Evolutionary conservation across 1,140 invertebrate genomes (phyloP).

Genomic region (Ctenoplectra terminalis): DNA sequence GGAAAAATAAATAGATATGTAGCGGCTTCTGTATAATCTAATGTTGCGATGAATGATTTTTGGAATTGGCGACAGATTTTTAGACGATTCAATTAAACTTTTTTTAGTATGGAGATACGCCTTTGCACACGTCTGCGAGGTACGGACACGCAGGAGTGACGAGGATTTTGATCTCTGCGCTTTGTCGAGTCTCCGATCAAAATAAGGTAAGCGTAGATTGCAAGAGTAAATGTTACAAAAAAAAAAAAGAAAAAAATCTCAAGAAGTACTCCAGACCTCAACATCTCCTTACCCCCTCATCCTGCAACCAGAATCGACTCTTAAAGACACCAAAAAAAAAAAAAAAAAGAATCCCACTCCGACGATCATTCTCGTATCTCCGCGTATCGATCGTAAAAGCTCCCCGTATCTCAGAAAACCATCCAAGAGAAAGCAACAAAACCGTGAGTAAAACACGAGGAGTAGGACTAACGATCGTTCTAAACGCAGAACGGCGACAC

Average conservation of each 20-base stretch:
- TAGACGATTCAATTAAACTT: too few species aligned
- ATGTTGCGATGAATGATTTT: neutral
- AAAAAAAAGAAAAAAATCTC: too few species aligned
- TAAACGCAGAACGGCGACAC: slow-evolving; percentile 94
- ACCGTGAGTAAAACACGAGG: neutral
- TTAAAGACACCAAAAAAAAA: neutral
- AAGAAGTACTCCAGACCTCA: too few species aligned
- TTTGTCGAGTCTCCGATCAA: slow-evolving; percentile 93
- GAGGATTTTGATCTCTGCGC: slow-evolving; percentile 95
- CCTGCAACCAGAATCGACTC: neutral
- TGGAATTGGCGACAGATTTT: too few species aligned
- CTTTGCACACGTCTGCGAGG: slow-evolving; percentile 96
- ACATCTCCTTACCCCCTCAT: neutral
- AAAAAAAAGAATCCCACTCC: neutral
- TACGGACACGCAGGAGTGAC: slow-evolving; percentile 98
- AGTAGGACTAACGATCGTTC: neutral
- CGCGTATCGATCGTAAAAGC: neutral
- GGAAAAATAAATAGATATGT: too few species aligned
- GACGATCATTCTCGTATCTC: neutral
- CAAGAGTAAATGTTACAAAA: too few species aligned
- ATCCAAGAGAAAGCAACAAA: neutral
- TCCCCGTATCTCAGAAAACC: neutral
- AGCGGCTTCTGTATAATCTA: too few species aligned
- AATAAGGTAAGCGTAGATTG: slow-evolving; percentile 89
- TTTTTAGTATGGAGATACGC: slow-evolving; percentile 96